These are phyloP conservation scores for Speoplatyrhinus poulsoni DNA, from an alignment of 2,113 vertebrate species.

Conservation along the genomic window DNA sequence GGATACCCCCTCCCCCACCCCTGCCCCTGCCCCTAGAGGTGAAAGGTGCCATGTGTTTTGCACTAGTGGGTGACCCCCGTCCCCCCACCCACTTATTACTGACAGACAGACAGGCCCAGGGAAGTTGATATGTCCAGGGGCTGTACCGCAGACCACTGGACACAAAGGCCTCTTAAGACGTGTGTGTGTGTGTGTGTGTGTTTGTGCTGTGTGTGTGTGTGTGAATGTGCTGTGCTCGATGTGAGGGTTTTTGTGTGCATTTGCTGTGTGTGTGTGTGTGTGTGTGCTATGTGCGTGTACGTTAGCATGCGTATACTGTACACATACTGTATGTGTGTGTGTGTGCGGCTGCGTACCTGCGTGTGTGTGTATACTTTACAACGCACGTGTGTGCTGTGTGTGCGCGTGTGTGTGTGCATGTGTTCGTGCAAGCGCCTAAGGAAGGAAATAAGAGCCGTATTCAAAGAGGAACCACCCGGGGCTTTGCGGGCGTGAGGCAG, in stretches of 20 bases:
- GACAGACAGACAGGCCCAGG: too few relatives aligned
- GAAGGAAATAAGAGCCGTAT: slow-evolving; percentile 63
- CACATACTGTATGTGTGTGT: slow-evolving; percentile 25
- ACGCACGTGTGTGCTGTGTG: background rate
- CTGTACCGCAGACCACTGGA: too few relatives aligned
- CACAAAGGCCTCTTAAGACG: too few relatives aligned
- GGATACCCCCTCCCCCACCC: slow-evolving; percentile 26
- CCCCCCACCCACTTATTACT: too few relatives aligned
- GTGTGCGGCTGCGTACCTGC: background rate
- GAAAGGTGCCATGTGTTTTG: slow-evolving; percentile 71
- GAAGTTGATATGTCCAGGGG: too few relatives aligned
- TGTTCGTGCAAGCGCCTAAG: slow-evolving; percentile 18
- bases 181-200: too few relatives aligned
- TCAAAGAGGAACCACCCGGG: slow-evolving; percentile 51
- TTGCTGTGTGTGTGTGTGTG: too few relatives aligned
- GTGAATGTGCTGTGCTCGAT: too few relatives aligned
- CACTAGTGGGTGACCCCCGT: slow-evolving; percentile 12
- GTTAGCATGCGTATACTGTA: slow-evolving; percentile 18
- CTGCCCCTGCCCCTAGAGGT: slow-evolving; percentile 46
- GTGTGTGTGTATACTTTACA: background rate
- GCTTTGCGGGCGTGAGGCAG: slow-evolving; percentile 60
- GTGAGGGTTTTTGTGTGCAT: too few relatives aligned
- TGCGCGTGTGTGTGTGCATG: slow-evolving; percentile 19
- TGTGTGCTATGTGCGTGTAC: too few relatives aligned
- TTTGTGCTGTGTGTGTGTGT: too few relatives aligned